A percentile compares a stretch with the other conserved stretches of the same genome.
Conservation (phyloP, 2,888 invertebrate genomes). For the Drosophila siamana region DNA sequence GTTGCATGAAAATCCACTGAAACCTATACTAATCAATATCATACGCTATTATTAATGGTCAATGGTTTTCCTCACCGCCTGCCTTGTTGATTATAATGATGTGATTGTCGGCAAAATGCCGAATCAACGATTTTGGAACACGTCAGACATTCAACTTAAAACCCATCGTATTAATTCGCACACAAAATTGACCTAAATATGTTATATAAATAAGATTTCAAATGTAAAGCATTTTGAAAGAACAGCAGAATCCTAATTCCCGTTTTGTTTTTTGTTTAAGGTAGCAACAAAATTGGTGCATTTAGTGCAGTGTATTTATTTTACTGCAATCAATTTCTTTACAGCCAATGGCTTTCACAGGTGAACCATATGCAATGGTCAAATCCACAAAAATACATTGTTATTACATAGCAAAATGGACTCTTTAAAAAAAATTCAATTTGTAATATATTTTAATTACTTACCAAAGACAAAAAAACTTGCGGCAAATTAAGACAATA, state of each 20-base stretch:
- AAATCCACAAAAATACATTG: not conserved
- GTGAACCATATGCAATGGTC: not conserved
- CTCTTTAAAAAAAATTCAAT: not conserved
- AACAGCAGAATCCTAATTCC: not conserved
- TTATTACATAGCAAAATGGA: not conserved
- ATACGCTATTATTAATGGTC: too few relatives aligned
- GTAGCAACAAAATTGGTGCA: not conserved
- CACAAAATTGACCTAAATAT: not conserved
- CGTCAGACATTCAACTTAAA: slow-evolving; percentile 6
- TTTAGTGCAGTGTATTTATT: not conserved
- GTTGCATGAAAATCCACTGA: too few relatives aligned
- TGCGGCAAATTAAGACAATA: slow-evolving; percentile 14
- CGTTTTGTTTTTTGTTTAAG: not conserved
- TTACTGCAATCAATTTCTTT: not conserved
- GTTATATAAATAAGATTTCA: not conserved
- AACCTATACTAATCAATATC: too few relatives aligned
- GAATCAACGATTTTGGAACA: slow-evolving; percentile 11
- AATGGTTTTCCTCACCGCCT: not conserved
- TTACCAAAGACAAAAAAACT: slow-evolving; percentile 26
- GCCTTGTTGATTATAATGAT: not conserved
- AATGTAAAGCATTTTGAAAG: not conserved
- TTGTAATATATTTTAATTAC: slow-evolving; percentile 7
- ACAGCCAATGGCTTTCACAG: not conserved
- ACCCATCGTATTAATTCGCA: not conserved
- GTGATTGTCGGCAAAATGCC: not conserved